Percentiles rank a stretch among this genome's conserved stretches.
Conservation (phyloP, 2,888 invertebrate species). For the Malthinus flaveolus region DNA sequence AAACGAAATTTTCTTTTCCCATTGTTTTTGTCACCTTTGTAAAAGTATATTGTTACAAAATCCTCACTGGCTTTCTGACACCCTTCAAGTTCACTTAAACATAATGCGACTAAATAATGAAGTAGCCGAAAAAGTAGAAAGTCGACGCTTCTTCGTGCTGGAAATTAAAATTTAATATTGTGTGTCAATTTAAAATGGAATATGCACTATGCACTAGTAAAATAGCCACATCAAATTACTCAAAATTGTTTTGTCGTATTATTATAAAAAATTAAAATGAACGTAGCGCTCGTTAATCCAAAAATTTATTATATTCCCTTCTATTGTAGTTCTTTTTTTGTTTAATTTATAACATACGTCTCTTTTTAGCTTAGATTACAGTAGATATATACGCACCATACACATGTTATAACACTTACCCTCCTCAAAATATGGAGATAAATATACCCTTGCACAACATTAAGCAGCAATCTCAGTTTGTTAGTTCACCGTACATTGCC, state of each 20-base stretch:
- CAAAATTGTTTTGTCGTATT: neutral
- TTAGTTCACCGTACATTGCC: slow-evolving; percentile 3
- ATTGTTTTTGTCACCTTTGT: no score
- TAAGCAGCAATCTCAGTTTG: slow-evolving; percentile 4
- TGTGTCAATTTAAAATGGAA: no score
- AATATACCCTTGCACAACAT: slow-evolving; percentile 5
- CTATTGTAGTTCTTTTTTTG: neutral
- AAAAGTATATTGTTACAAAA: no score
- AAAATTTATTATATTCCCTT: neutral
- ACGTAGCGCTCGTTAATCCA: neutral
- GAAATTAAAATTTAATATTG: no score
- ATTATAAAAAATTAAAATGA: neutral
- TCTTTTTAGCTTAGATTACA: neutral
- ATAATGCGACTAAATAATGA: no score
- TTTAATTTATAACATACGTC: slow-evolving; percentile 1
- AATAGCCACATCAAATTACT: neutral
- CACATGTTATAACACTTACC: neutral
- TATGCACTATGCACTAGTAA: no score
- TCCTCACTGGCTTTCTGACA: no score
- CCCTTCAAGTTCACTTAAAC: no score
- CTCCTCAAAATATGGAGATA: slow-evolving; percentile 2
- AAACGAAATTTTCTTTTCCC: no score
- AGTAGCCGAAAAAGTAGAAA: no score
- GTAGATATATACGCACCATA: neutral
- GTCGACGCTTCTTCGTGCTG: no score